Conservation (phyloP, 2,113 vertebrate species). For the Xenopus borealis region DNA sequence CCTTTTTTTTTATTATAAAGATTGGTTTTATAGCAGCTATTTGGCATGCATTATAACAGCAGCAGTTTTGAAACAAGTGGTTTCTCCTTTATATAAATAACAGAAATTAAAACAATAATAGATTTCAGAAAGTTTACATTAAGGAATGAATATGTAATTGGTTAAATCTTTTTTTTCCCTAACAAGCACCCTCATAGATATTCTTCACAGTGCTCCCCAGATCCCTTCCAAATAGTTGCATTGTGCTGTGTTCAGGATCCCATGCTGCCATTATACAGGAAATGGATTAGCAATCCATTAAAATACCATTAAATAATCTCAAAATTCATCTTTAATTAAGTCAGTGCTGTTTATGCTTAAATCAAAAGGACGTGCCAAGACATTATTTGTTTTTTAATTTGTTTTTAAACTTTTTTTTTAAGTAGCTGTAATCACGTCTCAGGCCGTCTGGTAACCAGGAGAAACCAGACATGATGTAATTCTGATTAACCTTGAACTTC, state of each 20-base stretch:
- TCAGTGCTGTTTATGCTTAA: conserved; percentile 78
- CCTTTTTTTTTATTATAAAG: no score
- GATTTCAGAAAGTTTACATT: no score
- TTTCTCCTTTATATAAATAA: no score
- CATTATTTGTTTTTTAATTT: conserved; percentile 73
- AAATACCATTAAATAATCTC: conserved; percentile 99
- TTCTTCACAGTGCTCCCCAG: conserved; percentile 52
- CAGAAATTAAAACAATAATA: no score
- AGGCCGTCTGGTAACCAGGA: conserved; percentile 88
- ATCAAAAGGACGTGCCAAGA: conserved; percentile 76
- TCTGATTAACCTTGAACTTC: conserved; percentile 87
- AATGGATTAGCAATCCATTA: conserved; percentile 86
- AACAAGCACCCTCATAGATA: conserved; percentile 41
- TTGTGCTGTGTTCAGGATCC: conserved; percentile 83
- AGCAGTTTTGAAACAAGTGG: no score
- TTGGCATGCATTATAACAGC: no score
- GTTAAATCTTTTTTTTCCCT: no score
- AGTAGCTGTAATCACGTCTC: conserved; percentile 85
- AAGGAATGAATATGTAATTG: no score
- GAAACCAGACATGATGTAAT: conserved; percentile 93
- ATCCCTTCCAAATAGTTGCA: conserved; percentile 75
- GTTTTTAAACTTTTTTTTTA: conserved; percentile 49
- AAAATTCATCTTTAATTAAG: conserved; percentile 93
- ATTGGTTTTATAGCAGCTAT: no score
- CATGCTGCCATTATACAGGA: conserved; percentile 87